Base-by-base conservation (phyloP, 2,113 vertebrate genomes). In the Ceyx melanurus region DNA sequence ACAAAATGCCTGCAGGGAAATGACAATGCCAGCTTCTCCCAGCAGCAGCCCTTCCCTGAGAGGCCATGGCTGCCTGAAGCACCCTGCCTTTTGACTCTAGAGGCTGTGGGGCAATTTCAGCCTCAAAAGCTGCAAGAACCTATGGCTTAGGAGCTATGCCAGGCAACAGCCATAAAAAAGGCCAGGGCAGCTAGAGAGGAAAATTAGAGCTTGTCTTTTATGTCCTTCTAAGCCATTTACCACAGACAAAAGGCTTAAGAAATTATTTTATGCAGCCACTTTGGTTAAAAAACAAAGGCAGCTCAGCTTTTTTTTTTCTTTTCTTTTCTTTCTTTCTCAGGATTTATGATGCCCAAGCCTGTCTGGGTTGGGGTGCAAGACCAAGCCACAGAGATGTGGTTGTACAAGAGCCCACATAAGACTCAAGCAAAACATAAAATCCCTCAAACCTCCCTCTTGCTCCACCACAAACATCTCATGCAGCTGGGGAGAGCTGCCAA, bases 361-460 rank as follows among this genome's bases (percentile, higher is more conserved):
- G 35, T 31, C 43, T 35, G 64, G 42, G 43, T 29, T 37, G 64
- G 45, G 42, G 16, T 46, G 25, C 35, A 40, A 43, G 54, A 61
- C 33, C 31, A 75, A 42, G 40, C 37, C 33, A 17, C 0, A 4
- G 46, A 37, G 37, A n/a, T 0, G 4, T 0, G 0, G 37, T 43
- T 60, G 57, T 43, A 45, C 45, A 2, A 2, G 10, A 33, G 40
- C 22, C 45, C 26, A 9, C 4, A 6, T n/a, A 58, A 74, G 45
- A 43, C 35, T 48, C 0, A 1, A 67, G 45, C 11, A 40, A 46
- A 53, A 61, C 2, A 0, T 1, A 5, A 82, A 40, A 26, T 23
- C 13, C 35, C 21, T 43, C 31, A 67, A 10, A 25, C 18, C 53
- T 81, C 28, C 28, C 18, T 35, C 25, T 14, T 51, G 42, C 50